Evolutionary conservation across 2,113 vertebrate species (phyloP).

Genomic region (Neomonachus schauinslandi): DNA sequence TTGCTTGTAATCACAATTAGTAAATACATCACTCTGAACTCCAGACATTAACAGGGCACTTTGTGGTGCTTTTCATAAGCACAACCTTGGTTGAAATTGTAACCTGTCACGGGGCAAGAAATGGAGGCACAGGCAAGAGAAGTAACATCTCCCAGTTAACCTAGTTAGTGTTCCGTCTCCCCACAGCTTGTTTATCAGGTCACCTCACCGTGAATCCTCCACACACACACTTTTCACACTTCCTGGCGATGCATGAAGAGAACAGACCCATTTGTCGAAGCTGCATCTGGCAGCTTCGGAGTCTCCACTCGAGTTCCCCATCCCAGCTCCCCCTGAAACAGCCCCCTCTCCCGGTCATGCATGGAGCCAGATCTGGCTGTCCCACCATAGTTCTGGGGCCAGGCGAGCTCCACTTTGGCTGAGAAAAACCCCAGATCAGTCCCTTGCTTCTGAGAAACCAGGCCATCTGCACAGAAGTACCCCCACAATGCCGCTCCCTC

Average conservation of each 20-base stretch:
- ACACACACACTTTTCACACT: not conserved
- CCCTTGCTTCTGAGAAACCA: slow-evolving; percentile 44
- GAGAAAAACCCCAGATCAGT: not conserved
- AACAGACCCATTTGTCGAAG: not conserved
- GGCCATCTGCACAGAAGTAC: slow-evolving; percentile 1
- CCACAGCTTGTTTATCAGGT: not conserved
- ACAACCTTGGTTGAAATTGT: not conserved
- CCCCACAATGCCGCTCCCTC: not conserved
- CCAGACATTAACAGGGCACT: not conserved
- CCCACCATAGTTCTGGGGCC: not conserved
- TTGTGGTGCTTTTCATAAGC: not conserved
- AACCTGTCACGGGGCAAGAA: not conserved
- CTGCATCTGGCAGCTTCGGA: not conserved
- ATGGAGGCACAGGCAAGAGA: not conserved
- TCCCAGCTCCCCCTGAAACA: not conserved
- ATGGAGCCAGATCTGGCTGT: not conserved
- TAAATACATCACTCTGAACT: not conserved
- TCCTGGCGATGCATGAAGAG: not conserved
- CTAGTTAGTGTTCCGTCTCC: not conserved
- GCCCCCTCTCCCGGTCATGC: not conserved
- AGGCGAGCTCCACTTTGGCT: not conserved
- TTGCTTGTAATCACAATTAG: not conserved
- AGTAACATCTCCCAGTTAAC: not conserved
- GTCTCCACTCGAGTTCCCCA: not conserved
- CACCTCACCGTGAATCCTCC: not conserved